Base-by-base conservation (phyloP, 2,113 vertebrate genomes). In the Colaptes auratus region DNA sequence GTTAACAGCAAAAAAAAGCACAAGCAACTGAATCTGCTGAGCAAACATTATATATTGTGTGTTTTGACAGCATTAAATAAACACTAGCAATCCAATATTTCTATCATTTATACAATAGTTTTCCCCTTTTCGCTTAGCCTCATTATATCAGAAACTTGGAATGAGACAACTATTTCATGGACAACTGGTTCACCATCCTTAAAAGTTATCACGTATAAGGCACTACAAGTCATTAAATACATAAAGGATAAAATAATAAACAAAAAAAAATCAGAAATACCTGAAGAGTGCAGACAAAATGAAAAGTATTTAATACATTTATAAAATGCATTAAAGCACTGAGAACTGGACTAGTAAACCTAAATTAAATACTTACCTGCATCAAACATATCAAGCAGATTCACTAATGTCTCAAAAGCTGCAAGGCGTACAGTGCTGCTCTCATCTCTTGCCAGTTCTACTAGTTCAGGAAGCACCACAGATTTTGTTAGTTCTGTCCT, bases 331-430 rank as follows among this genome's bases (percentile, higher is more conserved):
- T 33, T 66, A 63, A 55, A 94, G 61, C 31, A 70, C 31, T 61
- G 74, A 35, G 19, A 60, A 77, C 8, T 72, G 65, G 30, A 18
- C 21, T 44, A 69, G 8, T 8, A 65, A 60, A 20, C 5, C 23
- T 63, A 23, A 79, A 77, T 21, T 69, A 66, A 35, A 35, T 82
- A 65, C 96, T 97, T 97, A 99, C 99, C 99, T 58, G 97, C 96
- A 95, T 99, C 99, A 88, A 99, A 98, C 97, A 98, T 98, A 89
- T 98, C 98, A 5, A 99, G 97, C 46, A 99, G 97, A 94, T 98
- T 99, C 63, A 99, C 98, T 94, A 99, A 96, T 1, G 99, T 99
- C 96, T 99, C 98, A 77, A 99, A 99, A 70, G 99, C 99, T 69
- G 99, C 98, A 44, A 99, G 98, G 15, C 98, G 98, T 28, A 99